Conservation (phyloP, 2,113 vertebrate genomes). For the Sigmodon hispidus region DNA sequence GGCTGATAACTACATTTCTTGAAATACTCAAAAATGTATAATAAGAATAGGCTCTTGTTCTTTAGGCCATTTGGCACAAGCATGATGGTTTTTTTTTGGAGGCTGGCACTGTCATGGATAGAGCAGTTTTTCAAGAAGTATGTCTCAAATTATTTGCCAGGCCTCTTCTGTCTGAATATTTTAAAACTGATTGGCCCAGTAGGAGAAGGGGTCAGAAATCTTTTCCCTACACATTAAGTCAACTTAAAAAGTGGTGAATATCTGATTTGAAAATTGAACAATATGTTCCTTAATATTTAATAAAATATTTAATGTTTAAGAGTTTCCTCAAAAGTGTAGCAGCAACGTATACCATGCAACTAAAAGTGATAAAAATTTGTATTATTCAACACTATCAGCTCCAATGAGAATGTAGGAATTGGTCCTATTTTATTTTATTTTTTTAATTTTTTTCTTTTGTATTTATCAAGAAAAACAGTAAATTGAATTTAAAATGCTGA, state of each 20-base stretch:
- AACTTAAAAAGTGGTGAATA: constrained; percentile 24
- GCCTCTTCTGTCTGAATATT: not conserved
- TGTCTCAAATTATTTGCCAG: constrained; percentile 14
- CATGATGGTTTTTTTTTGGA: not conserved
- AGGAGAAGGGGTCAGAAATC: constrained; percentile 11
- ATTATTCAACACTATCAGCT: not conserved
- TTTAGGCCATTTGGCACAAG: constrained; percentile 33
- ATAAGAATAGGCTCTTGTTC: not conserved
- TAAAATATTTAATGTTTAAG: constrained; percentile 22
- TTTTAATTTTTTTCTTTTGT: too few relatives aligned
- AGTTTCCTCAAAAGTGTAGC: not conserved
- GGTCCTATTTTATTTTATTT: not conserved
- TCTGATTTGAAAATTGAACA: not conserved
- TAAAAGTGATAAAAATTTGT: not conserved
- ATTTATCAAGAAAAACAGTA: too few relatives aligned
- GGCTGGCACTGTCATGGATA: not conserved
- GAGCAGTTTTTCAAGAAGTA: constrained; percentile 3
- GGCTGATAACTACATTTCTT: constrained; percentile 23
- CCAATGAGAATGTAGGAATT: not conserved
- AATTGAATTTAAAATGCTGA: too few relatives aligned
- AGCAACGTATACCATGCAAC: not conserved
- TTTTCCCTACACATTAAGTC: not conserved
- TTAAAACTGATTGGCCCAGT: not conserved
- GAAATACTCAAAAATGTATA: constrained; percentile 32
- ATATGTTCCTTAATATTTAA: constrained; percentile 2